Base-by-base conservation (phyloP, 2,113 vertebrate genomes). In the Leptobrachium ailaonicum region DNA sequence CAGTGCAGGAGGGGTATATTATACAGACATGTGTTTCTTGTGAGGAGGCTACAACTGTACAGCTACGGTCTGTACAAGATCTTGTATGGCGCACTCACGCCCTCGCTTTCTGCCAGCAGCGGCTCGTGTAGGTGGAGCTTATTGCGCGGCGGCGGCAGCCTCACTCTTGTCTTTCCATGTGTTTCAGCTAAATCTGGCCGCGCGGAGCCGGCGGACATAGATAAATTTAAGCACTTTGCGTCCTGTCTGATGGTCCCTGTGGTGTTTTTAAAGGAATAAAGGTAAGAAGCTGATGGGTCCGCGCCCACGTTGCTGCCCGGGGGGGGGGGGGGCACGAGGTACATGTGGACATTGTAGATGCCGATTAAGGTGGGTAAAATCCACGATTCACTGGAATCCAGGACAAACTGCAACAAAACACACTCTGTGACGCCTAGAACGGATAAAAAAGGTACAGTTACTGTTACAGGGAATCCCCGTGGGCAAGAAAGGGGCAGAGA, bases 161-260 rank as follows among this genome's bases (percentile, higher is more conserved):
- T 32, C 62, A n/a, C 7, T 66, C 13, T 4, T 12, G 13, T 14
- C 1, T 14, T 60, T 60, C 11, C 60, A n/a, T 76, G 32, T 67
- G 11, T 76, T 67, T 32, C 66, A 77, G 67, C 76, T 45, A 78
- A 78, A 47, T 41, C 76, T 45, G 67, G 42, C 20, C 41, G 43
- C 4, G 76, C 14, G 5, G 43, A 42, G 4, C 67, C 76, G 4
- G 67, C 56, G 2, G 67, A 71, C 41, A 13, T 69, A 7, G 12
- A 8, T 47, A 70, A 7, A n/a, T 71, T 78, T 47, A 78, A 63
- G 41, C 67, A 71, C n/a, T 63, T 71, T 63, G 76, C 76, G 14
- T 43, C 67, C 43, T 78, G 76, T 78, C 14, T 71, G 32, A 70
- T 56, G 2, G 43, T 70, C 67, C 67, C 10, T 13, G 76, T 78